These are phyloP conservation scores for Sapayoa aenigma DNA, from an alignment of 2,113 vertebrate species.

Conservation along the genomic window DNA sequence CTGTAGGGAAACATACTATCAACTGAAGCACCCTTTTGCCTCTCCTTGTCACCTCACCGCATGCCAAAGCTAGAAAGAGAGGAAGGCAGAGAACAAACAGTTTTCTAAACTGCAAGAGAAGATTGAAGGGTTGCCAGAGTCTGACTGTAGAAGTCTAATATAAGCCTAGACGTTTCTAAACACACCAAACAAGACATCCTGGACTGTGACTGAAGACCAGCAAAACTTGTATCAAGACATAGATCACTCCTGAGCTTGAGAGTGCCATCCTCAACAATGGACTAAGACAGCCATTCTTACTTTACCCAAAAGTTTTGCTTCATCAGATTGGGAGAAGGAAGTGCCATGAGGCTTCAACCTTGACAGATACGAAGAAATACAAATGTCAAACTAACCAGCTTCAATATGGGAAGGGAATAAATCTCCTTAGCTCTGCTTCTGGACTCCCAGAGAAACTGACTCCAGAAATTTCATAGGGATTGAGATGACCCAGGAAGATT, in stretches of 20 bases:
- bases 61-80: neutral
- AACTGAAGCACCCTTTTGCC: neutral
- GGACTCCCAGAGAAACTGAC: neutral
- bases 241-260: neutral
- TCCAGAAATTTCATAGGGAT: neutral
- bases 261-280: neutral
- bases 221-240: neutral
- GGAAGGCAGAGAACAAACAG: neutral
- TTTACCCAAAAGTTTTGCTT: neutral
- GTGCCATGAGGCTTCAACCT: neutral
- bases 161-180: neutral
- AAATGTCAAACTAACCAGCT: neutral
- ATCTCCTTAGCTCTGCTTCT: neutral
- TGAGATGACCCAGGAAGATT: neutral
- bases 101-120: neutral
- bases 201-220: neutral
- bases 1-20: neutral
- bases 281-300: neutral
- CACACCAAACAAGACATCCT: neutral
- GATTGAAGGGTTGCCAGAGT: neutral
- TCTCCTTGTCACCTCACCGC: neutral
- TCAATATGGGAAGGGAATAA: neutral
- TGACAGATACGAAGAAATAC: fast-evolving
- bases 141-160: neutral
- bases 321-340: neutral